Evolutionary conservation across 2,888 invertebrate genomes (phyloP), one percentile per base, ranked within the genome.

Genomic region (Pyrrhosoma nymphula): DNA sequence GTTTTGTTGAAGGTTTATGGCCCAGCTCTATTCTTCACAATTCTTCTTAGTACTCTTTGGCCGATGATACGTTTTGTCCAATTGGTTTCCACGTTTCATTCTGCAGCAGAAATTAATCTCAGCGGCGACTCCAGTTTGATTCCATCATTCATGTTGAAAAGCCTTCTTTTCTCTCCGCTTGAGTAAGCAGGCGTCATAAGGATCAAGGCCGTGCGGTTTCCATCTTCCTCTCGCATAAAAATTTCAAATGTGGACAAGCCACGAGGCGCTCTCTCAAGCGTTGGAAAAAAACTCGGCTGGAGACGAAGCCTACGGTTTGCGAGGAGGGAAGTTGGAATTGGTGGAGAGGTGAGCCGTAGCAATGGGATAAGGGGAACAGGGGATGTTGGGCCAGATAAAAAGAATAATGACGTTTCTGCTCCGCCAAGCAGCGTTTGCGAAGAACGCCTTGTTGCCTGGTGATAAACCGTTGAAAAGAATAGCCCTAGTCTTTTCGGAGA

Each of bases 381-480:
- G 82, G 35, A 82, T 35, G 35, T n/a, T 26, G 82, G 82, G 82
- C 4, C 35, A 82, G 82, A 82, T 82, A 82, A 82, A 82, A 35
- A 82, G 82, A 82, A 82, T 82, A 82, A 82, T 82, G 35, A 35
- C 30, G 82, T 82, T 82, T 82, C 30, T 82, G 82, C 82, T 82
- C 82, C 82, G 82, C 82, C 82, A 35, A 82, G 82, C 82, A 82
- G 35, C 82, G 82, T 82, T 82, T 35, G 35, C 35, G 35, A 82
- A 35, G 82, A 82, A 35, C 82, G 82, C 82, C 82, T 82, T 82
- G 82, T 82, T 82, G 82, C 82, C 82, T 82, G 82, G 82, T 35
- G 82, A 82, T 82, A 82, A 82, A 82, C 82, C 82, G 82, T 30
- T 35, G 82, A 82, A 82, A 82, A 82, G 82, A 82, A 82, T 35